Evolutionary conservation across 2,113 vertebrate genomes (phyloP).

Genomic region (Gambusia affinis): DNA sequence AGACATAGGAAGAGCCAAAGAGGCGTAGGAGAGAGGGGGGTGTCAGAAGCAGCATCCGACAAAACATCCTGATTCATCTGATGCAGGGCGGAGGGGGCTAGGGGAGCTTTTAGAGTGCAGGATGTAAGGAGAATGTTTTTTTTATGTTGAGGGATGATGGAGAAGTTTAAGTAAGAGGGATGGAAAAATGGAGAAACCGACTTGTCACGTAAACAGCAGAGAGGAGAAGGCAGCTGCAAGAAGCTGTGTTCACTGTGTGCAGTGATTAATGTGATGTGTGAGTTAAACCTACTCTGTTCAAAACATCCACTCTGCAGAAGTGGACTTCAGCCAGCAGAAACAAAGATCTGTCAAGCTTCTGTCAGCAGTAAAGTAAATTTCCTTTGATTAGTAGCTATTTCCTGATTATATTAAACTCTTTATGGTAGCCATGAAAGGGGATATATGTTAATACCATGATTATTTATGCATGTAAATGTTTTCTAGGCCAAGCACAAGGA

Average conservation of each 20-base stretch:
- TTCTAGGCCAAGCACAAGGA: not conserved
- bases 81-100: slow-evolving; percentile 24
- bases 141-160: slow-evolving; percentile 30
- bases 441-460: slow-evolving; percentile 10
- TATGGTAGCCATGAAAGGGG: slow-evolving; percentile 1
- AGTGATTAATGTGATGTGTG: slow-evolving; percentile 26
- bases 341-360: not conserved
- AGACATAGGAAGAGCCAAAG: slow-evolving; percentile 48
- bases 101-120: slow-evolving; percentile 46
- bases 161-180: slow-evolving; percentile 12
- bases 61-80: slow-evolving; percentile 72
- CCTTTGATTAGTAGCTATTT: slow-evolving; percentile 12
- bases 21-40: not conserved
- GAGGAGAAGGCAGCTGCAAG: slow-evolving; percentile 30
- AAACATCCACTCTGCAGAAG: slow-evolving; percentile 28
- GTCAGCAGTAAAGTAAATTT: slow-evolving; percentile 8
- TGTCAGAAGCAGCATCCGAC: slow-evolving; percentile 8
- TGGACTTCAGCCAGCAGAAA: not conserved
- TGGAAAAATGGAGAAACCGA: slow-evolving; percentile 18
- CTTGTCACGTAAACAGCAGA: slow-evolving; percentile 67
- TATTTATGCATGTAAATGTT: slow-evolving; percentile 38
- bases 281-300: slow-evolving; percentile 19
- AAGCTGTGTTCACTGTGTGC: slow-evolving; percentile 15
- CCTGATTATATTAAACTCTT: slow-evolving; percentile 10
- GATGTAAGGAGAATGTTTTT: slow-evolving; percentile 55